Evolutionary conservation across 2,888 invertebrate species (phyloP).

Genomic region (Sinopyrophorus schimmeli): DNA sequence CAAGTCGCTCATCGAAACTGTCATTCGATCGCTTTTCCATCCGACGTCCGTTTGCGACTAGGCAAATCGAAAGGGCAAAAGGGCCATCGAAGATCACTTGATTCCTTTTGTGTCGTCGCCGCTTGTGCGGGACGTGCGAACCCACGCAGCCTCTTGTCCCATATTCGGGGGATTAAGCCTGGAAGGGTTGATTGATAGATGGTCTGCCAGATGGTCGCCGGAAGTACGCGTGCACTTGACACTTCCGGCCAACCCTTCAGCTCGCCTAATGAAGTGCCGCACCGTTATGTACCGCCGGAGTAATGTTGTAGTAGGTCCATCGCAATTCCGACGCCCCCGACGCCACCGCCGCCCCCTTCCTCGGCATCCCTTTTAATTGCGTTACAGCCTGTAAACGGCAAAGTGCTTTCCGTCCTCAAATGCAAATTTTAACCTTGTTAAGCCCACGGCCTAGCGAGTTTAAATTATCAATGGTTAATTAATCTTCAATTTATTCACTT

Average conservation of each 20-base stretch:
- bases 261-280: slow-evolving; percentile 43
- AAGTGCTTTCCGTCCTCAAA: slow-evolving; percentile 59
- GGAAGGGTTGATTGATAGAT: slow-evolving; percentile 43
- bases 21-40: no score
- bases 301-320: slow-evolving; percentile 22
- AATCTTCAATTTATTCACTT: slow-evolving; percentile 61
- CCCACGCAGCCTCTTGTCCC: slow-evolving; percentile 28
- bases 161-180: slow-evolving; percentile 30
- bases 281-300: slow-evolving; percentile 37
- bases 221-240: slow-evolving; percentile 53
- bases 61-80: no score
- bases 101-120: slow-evolving; percentile 24
- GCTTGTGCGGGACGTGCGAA: slow-evolving; percentile 30
- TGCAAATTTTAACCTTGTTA: slow-evolving; percentile 61
- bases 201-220: slow-evolving; percentile 44
- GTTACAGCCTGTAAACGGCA: slow-evolving; percentile 54
- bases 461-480: slow-evolving; percentile 60
- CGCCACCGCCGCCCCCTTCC: slow-evolving; percentile 24
- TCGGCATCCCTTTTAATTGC: slow-evolving; percentile 52
- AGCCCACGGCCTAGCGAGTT: slow-evolving; percentile 57
- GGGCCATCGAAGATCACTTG: slow-evolving; percentile 24
- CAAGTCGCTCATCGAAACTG: no score
- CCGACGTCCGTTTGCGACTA: no score
- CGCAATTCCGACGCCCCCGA: slow-evolving; percentile 4
- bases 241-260: slow-evolving; percentile 51